These are phyloP conservation scores for Lutraria lutraria DNA, from an alignment of 2,888 invertebrate species.

Conservation along the genomic window DNA sequence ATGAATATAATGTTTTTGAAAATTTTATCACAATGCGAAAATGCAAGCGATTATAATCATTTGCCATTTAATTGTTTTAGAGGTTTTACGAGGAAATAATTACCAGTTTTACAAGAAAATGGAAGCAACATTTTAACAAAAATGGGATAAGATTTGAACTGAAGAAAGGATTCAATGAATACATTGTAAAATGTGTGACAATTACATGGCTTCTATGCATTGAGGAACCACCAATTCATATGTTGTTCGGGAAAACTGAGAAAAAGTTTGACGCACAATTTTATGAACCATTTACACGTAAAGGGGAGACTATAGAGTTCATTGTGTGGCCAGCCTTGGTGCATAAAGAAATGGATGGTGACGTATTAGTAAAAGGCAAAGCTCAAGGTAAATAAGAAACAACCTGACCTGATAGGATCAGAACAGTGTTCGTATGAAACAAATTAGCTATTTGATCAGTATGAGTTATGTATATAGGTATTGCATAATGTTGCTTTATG, in stretches of 20 bases:
- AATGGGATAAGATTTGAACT: neutral
- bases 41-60: too few relatives aligned
- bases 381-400: neutral
- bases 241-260: neutral
- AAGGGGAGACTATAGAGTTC: neutral
- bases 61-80: neutral
- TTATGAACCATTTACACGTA: neutral
- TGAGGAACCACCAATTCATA: constrained; percentile 25
- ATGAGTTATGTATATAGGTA: too few relatives aligned
- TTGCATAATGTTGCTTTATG: too few relatives aligned
- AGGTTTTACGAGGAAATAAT: neutral
- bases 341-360: neutral
- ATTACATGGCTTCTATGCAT: constrained; percentile 46
- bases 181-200: constrained; percentile 34
- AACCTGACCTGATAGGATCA: too few relatives aligned
- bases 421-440: too few relatives aligned
- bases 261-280: neutral
- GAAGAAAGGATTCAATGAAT: neutral
- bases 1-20: too few relatives aligned
- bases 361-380: neutral
- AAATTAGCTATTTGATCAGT: too few relatives aligned
- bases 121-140: neutral
- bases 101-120: neutral
- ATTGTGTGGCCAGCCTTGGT: constrained; percentile 20
- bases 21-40: too few relatives aligned